phyloP scores from a whole-genome alignment of 2,113 vertebrate species.

The Mirza zaza region DNA sequence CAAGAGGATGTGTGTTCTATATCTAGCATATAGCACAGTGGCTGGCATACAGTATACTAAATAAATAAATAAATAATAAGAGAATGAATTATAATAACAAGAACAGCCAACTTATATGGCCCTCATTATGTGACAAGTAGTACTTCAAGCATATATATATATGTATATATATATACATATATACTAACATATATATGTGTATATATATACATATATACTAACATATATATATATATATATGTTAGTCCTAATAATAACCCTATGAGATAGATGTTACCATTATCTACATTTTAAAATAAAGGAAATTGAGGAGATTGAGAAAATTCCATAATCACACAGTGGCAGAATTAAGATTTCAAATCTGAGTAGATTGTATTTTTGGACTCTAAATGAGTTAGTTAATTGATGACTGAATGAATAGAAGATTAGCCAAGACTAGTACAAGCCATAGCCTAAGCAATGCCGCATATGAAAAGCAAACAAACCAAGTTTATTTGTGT shows the following conservation, averaged over 20 bases:
- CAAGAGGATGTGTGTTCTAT: not conserved
- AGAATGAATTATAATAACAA: not conserved
- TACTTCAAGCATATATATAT: not conserved
- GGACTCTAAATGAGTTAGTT: not conserved
- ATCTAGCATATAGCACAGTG: not conserved
- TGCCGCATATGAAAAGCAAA: not conserved
- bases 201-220: no score
- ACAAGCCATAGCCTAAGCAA: not conserved
- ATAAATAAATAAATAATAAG: not conserved
- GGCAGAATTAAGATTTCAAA: not conserved
- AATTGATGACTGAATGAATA: not conserved
- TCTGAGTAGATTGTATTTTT: not conserved
- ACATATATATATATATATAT: not conserved
- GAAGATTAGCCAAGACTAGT: not conserved
- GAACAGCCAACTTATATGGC: not conserved
- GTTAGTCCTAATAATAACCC: not conserved
- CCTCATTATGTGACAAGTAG: not conserved
- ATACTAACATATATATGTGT: not conserved
- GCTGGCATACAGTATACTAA: not conserved
- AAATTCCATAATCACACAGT: not conserved
- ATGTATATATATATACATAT: not conserved
- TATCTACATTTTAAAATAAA: not conserved
- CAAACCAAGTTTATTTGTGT: not conserved
- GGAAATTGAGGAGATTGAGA: not conserved
- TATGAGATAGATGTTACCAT: not conserved